These are phyloP conservation scores for Spea bombifrons DNA, from an alignment of 2,113 vertebrate genomes.

Conservation along the genomic window DNA sequence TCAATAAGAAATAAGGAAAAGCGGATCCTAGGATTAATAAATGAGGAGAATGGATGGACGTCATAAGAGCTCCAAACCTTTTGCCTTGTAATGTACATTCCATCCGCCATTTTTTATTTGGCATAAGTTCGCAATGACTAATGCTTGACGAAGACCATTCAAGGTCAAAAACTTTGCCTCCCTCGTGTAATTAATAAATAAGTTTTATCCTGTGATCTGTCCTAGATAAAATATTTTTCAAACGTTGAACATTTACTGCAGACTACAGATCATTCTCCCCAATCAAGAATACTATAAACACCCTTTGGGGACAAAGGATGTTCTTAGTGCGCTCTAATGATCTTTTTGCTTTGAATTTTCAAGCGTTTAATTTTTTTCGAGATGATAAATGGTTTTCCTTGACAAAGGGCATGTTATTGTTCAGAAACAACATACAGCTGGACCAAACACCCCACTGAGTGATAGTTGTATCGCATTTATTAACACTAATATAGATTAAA, in stretches of 20 bases:
- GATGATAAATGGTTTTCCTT: slow-evolving; percentile 46
- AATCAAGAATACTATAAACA: slow-evolving; percentile 38
- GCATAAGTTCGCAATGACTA: too few relatives aligned
- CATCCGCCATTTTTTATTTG: too few relatives aligned
- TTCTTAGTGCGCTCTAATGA: slow-evolving; percentile 44
- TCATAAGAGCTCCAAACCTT: too few relatives aligned
- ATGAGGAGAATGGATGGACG: too few relatives aligned
- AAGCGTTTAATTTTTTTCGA: slow-evolving; percentile 39
- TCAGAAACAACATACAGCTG: slow-evolving; percentile 26
- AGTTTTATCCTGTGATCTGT: neutral
- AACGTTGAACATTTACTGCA: slow-evolving; percentile 6
- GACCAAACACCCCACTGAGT: neutral
- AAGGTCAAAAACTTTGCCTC: too few relatives aligned
- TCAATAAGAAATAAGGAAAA: too few relatives aligned
- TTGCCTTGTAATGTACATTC: too few relatives aligned
- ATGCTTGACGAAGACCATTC: too few relatives aligned
- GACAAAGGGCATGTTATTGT: slow-evolving; percentile 48
- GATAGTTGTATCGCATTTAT: slow-evolving; percentile 18
- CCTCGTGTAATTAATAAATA: too few relatives aligned
- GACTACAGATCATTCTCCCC: slow-evolving; percentile 14
- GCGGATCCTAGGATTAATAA: too few relatives aligned
- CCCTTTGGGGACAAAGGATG: slow-evolving; percentile 22
- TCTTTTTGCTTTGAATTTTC: slow-evolving; percentile 46
- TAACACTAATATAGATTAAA: slow-evolving; percentile 23
- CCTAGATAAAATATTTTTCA: slow-evolving; percentile 6